phyloP scores from a whole-genome alignment of 2,797 vertebrate genomes.

The Kryptopterus vitreolus region DNA sequence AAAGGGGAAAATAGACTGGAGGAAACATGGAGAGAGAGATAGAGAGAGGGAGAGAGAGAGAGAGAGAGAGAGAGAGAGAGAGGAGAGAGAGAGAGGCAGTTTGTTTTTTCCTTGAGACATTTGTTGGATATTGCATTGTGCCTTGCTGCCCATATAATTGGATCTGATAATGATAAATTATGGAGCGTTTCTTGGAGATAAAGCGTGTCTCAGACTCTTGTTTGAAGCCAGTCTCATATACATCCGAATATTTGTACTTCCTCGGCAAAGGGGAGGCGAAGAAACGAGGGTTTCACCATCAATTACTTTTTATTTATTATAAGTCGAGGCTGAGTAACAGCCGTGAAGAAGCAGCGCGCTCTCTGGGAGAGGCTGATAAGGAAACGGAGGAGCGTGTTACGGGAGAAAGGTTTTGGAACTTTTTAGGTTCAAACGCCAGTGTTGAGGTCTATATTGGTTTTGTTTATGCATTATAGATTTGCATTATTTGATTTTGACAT shows the following conservation, averaged over 20 bases:
- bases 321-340: background rate
- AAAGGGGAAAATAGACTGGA: constrained; percentile 14
- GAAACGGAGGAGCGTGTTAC: background rate
- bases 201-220: constrained; percentile 57
- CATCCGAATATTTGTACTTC: constrained; percentile 53
- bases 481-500: background rate
- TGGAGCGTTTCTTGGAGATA: constrained; percentile 66
- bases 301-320: constrained; percentile 66
- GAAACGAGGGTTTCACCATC: constrained; percentile 50
- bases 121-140: constrained; percentile 59
- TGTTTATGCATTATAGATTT: background rate
- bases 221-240: constrained; percentile 55
- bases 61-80: constrained; percentile 8
- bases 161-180: constrained; percentile 70
- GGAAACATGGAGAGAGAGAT: constrained; percentile 40
- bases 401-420: background rate
- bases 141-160: constrained; percentile 59
- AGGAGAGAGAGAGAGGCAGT: constrained; percentile 42
- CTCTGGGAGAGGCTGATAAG: background rate
- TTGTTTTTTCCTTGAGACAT: constrained; percentile 63
- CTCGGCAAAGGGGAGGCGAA: constrained; percentile 18
- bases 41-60: too few species aligned
- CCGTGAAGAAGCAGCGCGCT: background rate
- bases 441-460: background rate
- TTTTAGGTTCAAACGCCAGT: background rate